Evolutionary conservation across 2,113 vertebrate species (phyloP).

Genomic region (Leiothrix lutea): DNA sequence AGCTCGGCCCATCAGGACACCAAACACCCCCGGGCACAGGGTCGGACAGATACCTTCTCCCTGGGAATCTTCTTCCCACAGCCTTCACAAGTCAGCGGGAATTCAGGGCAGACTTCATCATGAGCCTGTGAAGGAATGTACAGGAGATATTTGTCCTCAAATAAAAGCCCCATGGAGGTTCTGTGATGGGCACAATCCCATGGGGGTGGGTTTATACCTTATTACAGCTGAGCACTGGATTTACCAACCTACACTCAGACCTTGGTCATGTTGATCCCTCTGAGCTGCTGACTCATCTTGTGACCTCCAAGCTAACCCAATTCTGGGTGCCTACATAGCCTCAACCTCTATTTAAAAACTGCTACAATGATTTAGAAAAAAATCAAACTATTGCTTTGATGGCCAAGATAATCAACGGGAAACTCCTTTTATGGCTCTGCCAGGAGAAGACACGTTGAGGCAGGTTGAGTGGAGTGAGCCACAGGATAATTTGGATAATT

Average conservation of each 20-base stretch:
- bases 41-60: constrained; percentile 76
- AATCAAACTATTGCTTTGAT: not conserved
- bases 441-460: not conserved
- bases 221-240: rapidly evolving
- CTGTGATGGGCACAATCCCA: not conserved
- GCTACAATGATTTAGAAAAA: not conserved
- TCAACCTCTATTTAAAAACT: not conserved
- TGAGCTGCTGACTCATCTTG: not conserved
- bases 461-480: not conserved
- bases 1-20: not conserved
- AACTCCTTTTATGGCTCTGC: not conserved
- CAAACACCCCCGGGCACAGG: rapidly evolving
- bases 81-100: constrained; percentile 87
- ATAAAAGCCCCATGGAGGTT: not conserved
- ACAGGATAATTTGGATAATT: not conserved
- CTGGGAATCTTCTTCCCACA: constrained; percentile 87
- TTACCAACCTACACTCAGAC: not conserved
- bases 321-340: not conserved
- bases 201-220: rapidly evolving
- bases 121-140: constrained; percentile 75
- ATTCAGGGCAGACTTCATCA: constrained; percentile 84
- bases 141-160: not conserved
- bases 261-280: not conserved
- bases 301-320: not conserved
- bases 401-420: not conserved